Conservation (phyloP, 2,113 vertebrate genomes). For the Gymnarchus niloticus region DNA sequence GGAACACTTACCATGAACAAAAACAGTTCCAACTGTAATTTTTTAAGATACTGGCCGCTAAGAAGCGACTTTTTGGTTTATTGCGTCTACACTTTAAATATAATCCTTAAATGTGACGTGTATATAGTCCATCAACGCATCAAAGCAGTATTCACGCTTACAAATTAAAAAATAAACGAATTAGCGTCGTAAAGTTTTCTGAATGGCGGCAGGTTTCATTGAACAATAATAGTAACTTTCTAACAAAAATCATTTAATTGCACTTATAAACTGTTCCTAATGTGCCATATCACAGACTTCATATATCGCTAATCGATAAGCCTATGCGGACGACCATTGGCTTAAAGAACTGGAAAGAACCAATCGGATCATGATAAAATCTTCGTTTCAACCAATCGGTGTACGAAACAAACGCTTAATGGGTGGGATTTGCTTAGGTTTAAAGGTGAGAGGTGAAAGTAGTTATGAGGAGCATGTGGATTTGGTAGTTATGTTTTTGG, state of each 20-base stretch:
- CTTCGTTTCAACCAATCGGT: not conserved
- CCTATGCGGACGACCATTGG: not conserved
- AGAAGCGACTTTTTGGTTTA: not conserved
- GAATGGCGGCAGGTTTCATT: no score
- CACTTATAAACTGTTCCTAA: not conserved
- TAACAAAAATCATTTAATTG: not conserved
- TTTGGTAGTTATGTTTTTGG: not conserved
- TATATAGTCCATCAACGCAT: no score
- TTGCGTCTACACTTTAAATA: not conserved
- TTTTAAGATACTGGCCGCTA: not conserved
- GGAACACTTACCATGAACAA: not conserved
- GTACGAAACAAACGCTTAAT: not conserved
- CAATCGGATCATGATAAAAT: not conserved
- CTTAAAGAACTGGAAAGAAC: not conserved
- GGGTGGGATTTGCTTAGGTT: conserved; percentile 8
- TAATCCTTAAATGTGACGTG: not conserved
- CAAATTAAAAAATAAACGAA: not conserved
- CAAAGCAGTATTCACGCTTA: not conserved
- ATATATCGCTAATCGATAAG: no score
- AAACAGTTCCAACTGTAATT: not conserved
- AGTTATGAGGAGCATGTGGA: conserved; percentile 2
- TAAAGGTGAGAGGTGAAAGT: conserved; percentile 17
- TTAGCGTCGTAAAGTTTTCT: not conserved
- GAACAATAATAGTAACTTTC: not conserved
- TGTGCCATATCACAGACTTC: no score